Conservation (phyloP, 1,140 invertebrate species). For the Drosophila simulans region DNA sequence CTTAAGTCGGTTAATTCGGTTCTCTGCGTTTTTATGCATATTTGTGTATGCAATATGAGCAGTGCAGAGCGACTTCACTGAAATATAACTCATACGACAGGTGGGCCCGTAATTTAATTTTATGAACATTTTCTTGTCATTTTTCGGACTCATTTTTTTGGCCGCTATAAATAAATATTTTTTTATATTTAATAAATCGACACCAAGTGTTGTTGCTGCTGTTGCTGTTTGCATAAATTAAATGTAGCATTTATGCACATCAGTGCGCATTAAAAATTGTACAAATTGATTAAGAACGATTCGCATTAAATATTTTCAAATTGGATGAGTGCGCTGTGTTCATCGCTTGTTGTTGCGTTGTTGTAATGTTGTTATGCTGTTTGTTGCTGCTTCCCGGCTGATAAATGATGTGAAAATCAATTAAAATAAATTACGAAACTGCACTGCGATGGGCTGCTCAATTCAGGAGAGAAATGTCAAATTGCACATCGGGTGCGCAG, state of each 20-base stretch:
- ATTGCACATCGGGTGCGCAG: constrained; percentile 27
- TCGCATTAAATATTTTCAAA: constrained; percentile 61
- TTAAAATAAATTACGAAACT: constrained; percentile 69
- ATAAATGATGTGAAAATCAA: constrained; percentile 76
- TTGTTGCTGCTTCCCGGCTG: constrained; percentile 36
- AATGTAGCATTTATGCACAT: constrained; percentile 75
- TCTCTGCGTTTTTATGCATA: too few species aligned
- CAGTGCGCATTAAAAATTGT: constrained; percentile 71
- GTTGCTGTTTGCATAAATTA: constrained; percentile 66
- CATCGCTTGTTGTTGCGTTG: constrained; percentile 5
- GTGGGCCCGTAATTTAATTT: constrained; percentile 23
- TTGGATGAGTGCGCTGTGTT: constrained; percentile 43
- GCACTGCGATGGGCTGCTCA: neutral
- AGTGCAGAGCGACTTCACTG: neutral
- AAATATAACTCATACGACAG: constrained; percentile 37
- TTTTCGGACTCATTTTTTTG: constrained; percentile 5
- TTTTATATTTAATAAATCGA: constrained; percentile 45
- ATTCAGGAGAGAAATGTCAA: constrained; percentile 25
- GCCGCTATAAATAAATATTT: neutral
- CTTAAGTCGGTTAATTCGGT: neutral
- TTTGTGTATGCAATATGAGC: neutral
- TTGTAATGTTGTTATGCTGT: constrained; percentile 10
- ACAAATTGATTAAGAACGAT: constrained; percentile 70
- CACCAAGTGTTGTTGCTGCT: constrained; percentile 33
- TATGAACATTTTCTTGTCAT: constrained; percentile 29